These are phyloP conservation scores for Gopherus evgoodei DNA, from an alignment of 2,113 vertebrate species.

Conservation along the genomic window DNA sequence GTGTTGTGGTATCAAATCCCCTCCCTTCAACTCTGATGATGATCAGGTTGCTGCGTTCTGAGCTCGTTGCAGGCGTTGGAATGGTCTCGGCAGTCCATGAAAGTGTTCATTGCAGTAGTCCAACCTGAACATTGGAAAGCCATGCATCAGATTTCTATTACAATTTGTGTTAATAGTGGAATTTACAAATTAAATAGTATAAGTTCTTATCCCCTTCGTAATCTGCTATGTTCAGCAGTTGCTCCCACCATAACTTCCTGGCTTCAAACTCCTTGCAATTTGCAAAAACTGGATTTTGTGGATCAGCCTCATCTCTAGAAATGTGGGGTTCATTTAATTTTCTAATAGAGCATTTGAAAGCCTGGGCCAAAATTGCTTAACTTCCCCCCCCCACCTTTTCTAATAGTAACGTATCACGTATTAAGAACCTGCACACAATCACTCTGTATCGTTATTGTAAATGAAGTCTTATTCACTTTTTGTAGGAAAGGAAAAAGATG, in stretches of 20 bases:
- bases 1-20: not conserved
- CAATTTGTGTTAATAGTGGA: not conserved
- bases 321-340: not conserved
- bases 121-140: not conserved
- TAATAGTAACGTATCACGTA: not conserved
- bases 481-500: constrained; percentile 91
- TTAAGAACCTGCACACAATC: not conserved
- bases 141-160: not conserved
- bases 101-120: not conserved
- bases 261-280: constrained; percentile 7
- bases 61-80: not conserved
- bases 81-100: not conserved
- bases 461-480: not conserved
- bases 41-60: not conserved
- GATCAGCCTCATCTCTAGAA: not conserved
- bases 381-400: not conserved
- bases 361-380: not conserved
- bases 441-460: not conserved
- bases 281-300: not conserved
- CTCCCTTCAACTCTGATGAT: not conserved
- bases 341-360: not conserved
- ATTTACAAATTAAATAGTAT: not conserved
- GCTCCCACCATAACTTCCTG: not conserved
- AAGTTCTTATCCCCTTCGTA: not conserved
- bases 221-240: not conserved